These are phyloP conservation scores for Dryas iulia DNA, from an alignment of 1,140 invertebrate species.

Conservation along the genomic window DNA sequence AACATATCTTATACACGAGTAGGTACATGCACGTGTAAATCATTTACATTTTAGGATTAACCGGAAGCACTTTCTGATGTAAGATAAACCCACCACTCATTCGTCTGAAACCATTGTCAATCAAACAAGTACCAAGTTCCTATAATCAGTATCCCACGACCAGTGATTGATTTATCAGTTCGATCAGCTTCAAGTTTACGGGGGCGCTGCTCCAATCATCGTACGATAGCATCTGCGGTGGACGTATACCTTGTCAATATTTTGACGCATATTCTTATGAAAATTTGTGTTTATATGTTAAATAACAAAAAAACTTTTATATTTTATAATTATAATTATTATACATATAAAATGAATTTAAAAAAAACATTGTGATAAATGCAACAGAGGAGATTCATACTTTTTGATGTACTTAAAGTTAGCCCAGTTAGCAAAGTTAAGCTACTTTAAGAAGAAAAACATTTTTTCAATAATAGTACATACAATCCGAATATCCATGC, in stretches of 20 bases:
- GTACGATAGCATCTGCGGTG: slow-evolving; percentile 56
- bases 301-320: no score
- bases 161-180: slow-evolving; percentile 63
- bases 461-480: no score
- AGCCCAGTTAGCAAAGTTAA: no score
- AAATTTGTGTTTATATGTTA: not conserved
- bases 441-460: no score
- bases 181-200: slow-evolving; percentile 57
- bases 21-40: not conserved
- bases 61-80: slow-evolving; percentile 15
- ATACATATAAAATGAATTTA: no score
- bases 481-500: no score
- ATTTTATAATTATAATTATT: no score
- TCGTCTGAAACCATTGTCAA: slow-evolving; percentile 18
- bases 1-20: no score
- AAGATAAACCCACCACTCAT: slow-evolving; percentile 11
- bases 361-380: no score
- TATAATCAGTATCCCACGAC: slow-evolving; percentile 33
- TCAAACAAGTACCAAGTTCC: slow-evolving; percentile 6
- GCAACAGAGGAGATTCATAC: no score
- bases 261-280: slow-evolving; percentile 40
- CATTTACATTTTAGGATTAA: slow-evolving; percentile 7
- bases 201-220: slow-evolving; percentile 63
- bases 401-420: no score
- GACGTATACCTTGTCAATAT: slow-evolving; percentile 57